These are phyloP conservation scores for Odontomyia ornata DNA, from an alignment of 2,888 invertebrate species.

Conservation along the genomic window DNA sequence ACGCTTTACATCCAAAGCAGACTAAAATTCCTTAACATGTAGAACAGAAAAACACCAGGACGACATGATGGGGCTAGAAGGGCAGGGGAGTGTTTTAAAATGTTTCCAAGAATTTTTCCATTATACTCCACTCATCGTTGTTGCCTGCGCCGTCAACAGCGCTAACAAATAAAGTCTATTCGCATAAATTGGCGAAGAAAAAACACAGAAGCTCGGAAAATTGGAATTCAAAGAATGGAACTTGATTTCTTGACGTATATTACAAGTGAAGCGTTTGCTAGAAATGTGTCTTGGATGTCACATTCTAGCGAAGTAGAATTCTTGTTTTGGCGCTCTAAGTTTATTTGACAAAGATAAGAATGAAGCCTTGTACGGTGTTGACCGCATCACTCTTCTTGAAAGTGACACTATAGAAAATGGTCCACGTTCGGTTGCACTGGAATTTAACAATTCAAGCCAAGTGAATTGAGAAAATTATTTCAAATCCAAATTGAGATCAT, in stretches of 20 bases:
- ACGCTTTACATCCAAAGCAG: no score
- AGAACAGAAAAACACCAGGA: no score
- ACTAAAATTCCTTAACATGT: no score
- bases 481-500: no score
- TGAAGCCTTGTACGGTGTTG: not conserved
- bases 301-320: no score
- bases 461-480: no score
- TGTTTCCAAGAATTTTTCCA: conserved; percentile 48
- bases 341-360: not conserved
- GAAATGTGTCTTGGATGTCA: conserved; percentile 18
- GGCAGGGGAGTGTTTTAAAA: conserved; percentile 29
- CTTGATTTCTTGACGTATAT: conserved; percentile 49
- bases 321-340: not conserved
- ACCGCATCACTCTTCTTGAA: not conserved
- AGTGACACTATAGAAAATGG: not conserved
- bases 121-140: conserved; percentile 38
- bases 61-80: not conserved
- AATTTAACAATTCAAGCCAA: no score
- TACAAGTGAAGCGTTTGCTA: conserved; percentile 38
- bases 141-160: not conserved
- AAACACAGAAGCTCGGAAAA: conserved; percentile 25
- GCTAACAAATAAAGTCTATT: conserved; percentile 27
- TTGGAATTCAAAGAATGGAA: conserved; percentile 47
- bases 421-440: not conserved
- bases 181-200: conserved; percentile 47